phyloP scores from a whole-genome alignment of 2,797 vertebrate genomes.

The Austrolebias charrua region DNA sequence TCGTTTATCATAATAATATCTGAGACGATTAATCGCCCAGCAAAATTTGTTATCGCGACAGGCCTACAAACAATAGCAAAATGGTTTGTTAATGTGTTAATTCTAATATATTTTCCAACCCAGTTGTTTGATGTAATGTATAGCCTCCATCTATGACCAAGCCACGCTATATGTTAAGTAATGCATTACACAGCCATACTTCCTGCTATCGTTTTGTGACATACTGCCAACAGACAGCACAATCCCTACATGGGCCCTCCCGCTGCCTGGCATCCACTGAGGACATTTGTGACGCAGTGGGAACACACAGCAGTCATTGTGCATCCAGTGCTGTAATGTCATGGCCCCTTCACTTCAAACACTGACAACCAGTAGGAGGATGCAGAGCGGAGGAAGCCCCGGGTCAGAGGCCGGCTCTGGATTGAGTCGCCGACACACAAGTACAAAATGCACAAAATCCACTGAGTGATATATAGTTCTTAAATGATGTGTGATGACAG shows the following conservation, averaged over 20 bases:
- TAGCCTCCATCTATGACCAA: conserved; percentile 3
- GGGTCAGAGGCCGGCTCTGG: conserved; percentile 58
- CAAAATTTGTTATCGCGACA: no score
- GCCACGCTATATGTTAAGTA: conserved; percentile 4
- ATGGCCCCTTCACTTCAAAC: conserved; percentile 76
- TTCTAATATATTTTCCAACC: no score
- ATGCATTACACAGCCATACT: conserved; percentile 35
- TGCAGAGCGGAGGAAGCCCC: conserved; percentile 60
- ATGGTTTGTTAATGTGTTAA: no score
- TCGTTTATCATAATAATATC: no score
- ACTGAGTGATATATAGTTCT: conserved; percentile 5
- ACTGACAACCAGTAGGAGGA: conserved; percentile 66
- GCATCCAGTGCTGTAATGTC: conserved; percentile 67
- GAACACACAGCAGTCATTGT: conserved; percentile 75
- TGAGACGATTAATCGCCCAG: no score
- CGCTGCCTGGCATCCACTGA: conserved; percentile 73
- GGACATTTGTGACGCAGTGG: conserved; percentile 70
- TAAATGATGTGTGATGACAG: conserved; percentile 14
- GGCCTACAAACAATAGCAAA: no score
- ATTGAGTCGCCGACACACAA: conserved; percentile 57
- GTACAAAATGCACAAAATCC: conserved; percentile 22
- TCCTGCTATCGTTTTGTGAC: conserved; percentile 67
- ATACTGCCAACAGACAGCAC: conserved; percentile 63
- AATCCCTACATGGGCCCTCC: conserved; percentile 64
- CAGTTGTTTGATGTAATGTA: neutral